phyloP scores from a whole-genome alignment of 2,888 invertebrate genomes.

The Mylabris sibirica region DNA sequence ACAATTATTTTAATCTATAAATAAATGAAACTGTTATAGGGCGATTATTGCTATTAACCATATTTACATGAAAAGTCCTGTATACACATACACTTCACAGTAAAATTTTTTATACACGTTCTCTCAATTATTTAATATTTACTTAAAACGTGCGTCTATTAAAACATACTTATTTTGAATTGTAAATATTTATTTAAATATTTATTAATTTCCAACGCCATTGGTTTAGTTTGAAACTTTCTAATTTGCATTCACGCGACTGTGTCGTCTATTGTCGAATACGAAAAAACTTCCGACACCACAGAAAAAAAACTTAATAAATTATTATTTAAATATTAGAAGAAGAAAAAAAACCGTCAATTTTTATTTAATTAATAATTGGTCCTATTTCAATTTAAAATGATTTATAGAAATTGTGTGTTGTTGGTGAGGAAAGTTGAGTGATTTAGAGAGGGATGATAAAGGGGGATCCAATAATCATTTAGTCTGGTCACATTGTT shows the following conservation, averaged over 20 bases:
- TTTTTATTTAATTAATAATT: background rate
- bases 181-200: conserved; percentile 54
- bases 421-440: conserved; percentile 3
- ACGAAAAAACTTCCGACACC: conserved; percentile 34
- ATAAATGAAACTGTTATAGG: no score
- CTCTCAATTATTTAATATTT: conserved; percentile 44
- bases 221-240: conserved; percentile 37
- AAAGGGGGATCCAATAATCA: conserved; percentile 20
- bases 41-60: no score
- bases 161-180: conserved; percentile 57
- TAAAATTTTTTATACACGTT: conserved; percentile 9
- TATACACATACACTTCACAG: background rate
- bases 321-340: conserved; percentile 32
- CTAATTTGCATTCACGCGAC: conserved; percentile 35
- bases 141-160: conserved; percentile 50
- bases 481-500: conserved; percentile 33
- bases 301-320: conserved; percentile 31
- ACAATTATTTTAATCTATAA: no score
- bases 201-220: conserved; percentile 50
- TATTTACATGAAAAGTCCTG: no score
- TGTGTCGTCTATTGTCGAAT: conserved; percentile 11
- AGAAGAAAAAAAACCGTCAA: background rate
- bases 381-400: background rate
- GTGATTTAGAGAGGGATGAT: conserved; percentile 1
- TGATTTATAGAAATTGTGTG: background rate